Base-by-base conservation (phyloP, 2,113 vertebrate species). In the Eulemur rufifrons region DNA sequence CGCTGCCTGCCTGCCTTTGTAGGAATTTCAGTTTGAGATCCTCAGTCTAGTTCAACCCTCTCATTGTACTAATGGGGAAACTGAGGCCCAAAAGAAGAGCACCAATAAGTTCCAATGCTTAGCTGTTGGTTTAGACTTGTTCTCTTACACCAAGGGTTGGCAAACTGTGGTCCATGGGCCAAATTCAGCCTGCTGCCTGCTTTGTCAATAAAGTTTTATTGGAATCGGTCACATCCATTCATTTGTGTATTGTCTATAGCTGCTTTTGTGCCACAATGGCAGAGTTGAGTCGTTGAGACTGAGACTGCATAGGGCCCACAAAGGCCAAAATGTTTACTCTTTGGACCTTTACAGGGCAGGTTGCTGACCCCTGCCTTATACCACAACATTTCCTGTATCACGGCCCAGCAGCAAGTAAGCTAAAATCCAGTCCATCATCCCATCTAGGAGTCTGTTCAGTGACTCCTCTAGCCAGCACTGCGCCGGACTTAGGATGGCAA, bases 401-500 rank as follows among this genome's bases (percentile, higher is more conserved):
- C 0, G 2, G 59, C 50, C n/a, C 27, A 37, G 45, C 7, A 21
- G 37, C 47, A 78, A 64, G 27, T 27, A 42, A 74, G 29, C 45
- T 2, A 6, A 2, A 12, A n/a, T 1, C 88, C 15, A 23, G 7
- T 37, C 42, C 61, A 15, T 14, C 39, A 1, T 63, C 6, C 6
- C 4, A 2, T 56, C 37, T 4, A 14, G 5, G 10, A 7, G 10
- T 23, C 50, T 15, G 2, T 11, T 6, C 7, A 1, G 0, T 1
- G 63, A 61, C 34, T 52, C 68, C n/a, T 37, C 52, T 5, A 2
- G 6, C 11, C 9, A 0, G 39, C 8, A 0, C 52, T 0, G 39
- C 0, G 0, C 39, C 0, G 8, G 85, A 13, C 50, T 37, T 5
- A 0, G 6, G 81, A 0, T 25, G 14, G 27, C 0, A 1, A 13